Base-by-base conservation (phyloP, 2,888 invertebrate species). In the Ophion obscuratus region DNA sequence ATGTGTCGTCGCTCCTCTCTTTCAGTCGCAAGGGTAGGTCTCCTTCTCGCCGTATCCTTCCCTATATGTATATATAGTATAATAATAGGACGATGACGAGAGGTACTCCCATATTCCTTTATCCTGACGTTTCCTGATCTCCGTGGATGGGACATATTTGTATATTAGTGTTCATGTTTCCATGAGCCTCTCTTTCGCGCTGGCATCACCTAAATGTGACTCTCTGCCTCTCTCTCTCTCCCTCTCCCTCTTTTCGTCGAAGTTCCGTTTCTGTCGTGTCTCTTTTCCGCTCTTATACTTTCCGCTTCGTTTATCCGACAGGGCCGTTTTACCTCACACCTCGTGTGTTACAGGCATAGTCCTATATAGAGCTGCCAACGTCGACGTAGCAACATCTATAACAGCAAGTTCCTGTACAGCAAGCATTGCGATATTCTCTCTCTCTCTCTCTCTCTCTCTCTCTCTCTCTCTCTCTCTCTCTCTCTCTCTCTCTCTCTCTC, bases 351-450 rank as follows among this genome's bases (percentile, higher is more conserved):
- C 47, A 47, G 47, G 10, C 11, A 14, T 14, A 47, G 7, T 75
- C 64, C 61, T 73, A 67, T 83, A 80, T 74, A 64, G 62, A 67
- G 67, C 66, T 68, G 81, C 83, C 87, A 62, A 53, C 75, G 85
- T 90, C 90, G 88, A 88, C 89, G 89, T 90, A 90, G 90, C 89
- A 91, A 90, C 91, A 90, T 92, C 92, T 92, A 92, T 92, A 93
- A 93, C 92, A 90, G 90, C 91, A 90, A 89, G 88, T 89, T 89
- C 87, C 76, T 88, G 88, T 47, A 53, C 61, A 53, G 70, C 74
- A 59, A 44, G 67, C 44, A n/a, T 61, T 47, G 17, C 81, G 44
- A 81, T 74, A 73, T 62, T 62, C 24, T 57, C 20, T 20, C 67
- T 67, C 53, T 76, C 62, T 78, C 78, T n/a, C 68, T 47, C 74